Base-by-base conservation (phyloP, 37 sponge, comb jelly and placozoan genomes). In the Cliona cf. orientalis region DNA sequence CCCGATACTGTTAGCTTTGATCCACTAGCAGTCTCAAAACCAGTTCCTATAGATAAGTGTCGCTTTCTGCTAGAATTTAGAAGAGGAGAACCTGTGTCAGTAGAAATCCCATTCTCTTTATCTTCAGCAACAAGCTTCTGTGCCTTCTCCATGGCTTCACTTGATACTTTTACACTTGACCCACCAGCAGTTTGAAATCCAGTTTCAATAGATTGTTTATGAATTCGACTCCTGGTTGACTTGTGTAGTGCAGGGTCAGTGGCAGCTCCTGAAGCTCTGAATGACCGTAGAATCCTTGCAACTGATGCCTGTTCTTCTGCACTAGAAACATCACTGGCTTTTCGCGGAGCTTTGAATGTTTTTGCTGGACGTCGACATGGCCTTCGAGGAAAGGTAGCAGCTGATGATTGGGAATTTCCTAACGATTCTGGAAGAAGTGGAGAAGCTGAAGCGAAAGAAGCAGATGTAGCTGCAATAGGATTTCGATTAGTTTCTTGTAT, bases 341-440 rank as follows among this genome's bases (percentile, higher is more conserved):
- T 32, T 9, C 91, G 81, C 44, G 91, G 91, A 1, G 91, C 66
- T 39, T 71, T 85, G 58, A 91, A 91, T 4, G 42, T 28, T 32
- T 55, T 74, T 17, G 82, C 1, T 72, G 7, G 6, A 1, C n/a
- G 71, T 38, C 32, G 42, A 12, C 56, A 44, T 21, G 22, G 33
- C 23, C 23, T 0, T 42, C 40, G 67, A 46, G 73, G 73, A 5
- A 61, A 0, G 17, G 41, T 36, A 11, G 56, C 42, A 40, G 68
- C 7, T 68, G 69, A 11, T 23, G 69, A 12, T 37, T 9, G 41
- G 63, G 63, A n/a, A 61, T 21, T n/a, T 61, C 23, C 26, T 25
- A 61, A n/a, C 63, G 22, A 28, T 25, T 61, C 23, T 25, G 26
- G 6, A 11, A n/a, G 6, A 61, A n/a, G n/a, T n/a, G 63, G 6